Conservation (phyloP, 1,140 invertebrate species). For the Caenorhabditis inopinata region DNA sequence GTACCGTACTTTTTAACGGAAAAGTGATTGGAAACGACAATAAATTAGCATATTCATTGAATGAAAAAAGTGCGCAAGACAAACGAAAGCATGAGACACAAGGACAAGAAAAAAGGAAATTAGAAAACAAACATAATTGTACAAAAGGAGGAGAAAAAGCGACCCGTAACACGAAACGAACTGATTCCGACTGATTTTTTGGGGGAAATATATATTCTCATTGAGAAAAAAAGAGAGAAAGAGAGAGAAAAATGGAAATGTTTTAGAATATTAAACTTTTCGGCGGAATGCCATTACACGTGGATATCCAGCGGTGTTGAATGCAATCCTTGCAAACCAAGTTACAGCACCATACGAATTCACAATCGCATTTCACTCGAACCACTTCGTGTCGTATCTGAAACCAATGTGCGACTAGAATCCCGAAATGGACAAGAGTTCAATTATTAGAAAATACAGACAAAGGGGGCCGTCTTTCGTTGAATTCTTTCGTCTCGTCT, state of each 20-base stretch:
- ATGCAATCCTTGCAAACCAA: conserved; percentile 82
- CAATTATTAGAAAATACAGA: too few species aligned
- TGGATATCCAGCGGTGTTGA: conserved; percentile 59
- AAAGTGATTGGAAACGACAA: conserved; percentile 28
- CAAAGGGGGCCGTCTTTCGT: too few species aligned
- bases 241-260: not conserved
- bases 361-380: conserved; percentile 85
- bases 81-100: not conserved
- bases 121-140: not conserved
- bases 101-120: not conserved
- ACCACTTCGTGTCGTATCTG: conserved; percentile 81
- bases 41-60: conserved; percentile 34
- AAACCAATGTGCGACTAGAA: too few species aligned
- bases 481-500: too few species aligned
- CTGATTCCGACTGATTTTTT: conserved; percentile 6
- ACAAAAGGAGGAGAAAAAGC: not conserved
- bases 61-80: not conserved
- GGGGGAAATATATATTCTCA: not conserved
- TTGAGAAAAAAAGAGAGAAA: not conserved
- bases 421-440: too few species aligned
- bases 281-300: conserved; percentile 47
- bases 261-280: conserved; percentile 22
- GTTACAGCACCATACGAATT: conserved; percentile 88
- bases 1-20: conserved; percentile 20
- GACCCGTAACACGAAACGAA: not conserved